phyloP scores from a whole-genome alignment of 2,113 vertebrate genomes.

The Barbus barbus region DNA sequence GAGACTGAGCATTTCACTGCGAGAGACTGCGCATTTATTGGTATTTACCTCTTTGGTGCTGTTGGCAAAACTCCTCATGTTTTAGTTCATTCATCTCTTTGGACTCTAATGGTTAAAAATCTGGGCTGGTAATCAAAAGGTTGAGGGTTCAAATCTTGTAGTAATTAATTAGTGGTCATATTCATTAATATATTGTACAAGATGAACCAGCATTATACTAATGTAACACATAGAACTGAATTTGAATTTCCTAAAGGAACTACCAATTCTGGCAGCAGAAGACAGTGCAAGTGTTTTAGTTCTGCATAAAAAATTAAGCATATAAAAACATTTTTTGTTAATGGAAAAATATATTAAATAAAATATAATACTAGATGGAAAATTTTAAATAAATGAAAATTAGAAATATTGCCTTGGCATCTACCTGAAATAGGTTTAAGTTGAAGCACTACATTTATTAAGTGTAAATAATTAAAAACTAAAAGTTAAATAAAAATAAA shows the following conservation, averaged over 20 bases:
- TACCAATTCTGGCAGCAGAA: background rate
- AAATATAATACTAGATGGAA: background rate
- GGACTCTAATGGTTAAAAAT: conserved; percentile 12
- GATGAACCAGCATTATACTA: background rate
- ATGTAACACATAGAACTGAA: background rate
- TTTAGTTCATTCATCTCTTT: background rate
- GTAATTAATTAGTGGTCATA: background rate
- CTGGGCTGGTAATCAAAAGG: conserved; percentile 13
- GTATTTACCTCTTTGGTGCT: background rate
- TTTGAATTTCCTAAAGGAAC: background rate
- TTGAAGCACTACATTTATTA: background rate
- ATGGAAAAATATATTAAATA: background rate
- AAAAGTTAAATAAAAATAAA: background rate
- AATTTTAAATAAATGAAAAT: background rate
- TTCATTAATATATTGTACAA: background rate
- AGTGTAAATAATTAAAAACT: background rate
- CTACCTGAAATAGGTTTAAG: background rate
- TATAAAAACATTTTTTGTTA: background rate
- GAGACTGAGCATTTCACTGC: background rate
- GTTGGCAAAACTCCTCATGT: background rate
- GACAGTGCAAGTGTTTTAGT: background rate
- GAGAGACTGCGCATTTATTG: background rate
- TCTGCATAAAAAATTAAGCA: background rate
- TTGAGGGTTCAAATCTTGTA: background rate
- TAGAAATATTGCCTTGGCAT: background rate